phyloP scores from a whole-genome alignment of 2,888 invertebrate species.

The Plagiodera versicolora region DNA sequence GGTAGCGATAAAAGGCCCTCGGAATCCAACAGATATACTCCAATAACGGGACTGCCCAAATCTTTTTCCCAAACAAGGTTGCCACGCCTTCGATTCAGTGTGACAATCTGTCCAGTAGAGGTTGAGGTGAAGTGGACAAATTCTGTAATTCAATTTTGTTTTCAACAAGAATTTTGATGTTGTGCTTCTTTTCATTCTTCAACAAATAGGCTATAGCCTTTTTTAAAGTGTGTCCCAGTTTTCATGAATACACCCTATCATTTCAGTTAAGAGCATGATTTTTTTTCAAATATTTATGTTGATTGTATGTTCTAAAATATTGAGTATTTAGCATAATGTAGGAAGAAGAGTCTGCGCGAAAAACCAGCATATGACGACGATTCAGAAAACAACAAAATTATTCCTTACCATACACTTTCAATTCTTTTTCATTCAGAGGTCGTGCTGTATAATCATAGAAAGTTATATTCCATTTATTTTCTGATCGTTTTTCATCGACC shows the following conservation, averaged over 20 bases:
- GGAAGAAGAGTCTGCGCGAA: background rate
- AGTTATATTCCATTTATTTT: constrained; percentile 93
- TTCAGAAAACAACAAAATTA: background rate
- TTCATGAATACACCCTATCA: too few species aligned
- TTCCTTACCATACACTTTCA: constrained; percentile 66
- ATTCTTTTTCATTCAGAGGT: constrained; percentile 75
- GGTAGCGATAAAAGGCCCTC: constrained; percentile 82
- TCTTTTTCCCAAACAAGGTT: constrained; percentile 85
- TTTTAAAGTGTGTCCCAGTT: too few species aligned
- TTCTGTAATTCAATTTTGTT: constrained; percentile 58
- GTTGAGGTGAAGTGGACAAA: constrained; percentile 88
- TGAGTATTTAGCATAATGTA: too few species aligned
- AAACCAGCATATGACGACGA: background rate
- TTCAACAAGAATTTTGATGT: background rate
- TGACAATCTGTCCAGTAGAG: constrained; percentile 82
- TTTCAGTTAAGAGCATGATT: too few species aligned
- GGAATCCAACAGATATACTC: constrained; percentile 76
- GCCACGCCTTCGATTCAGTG: constrained; percentile 80
- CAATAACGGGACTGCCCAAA: constrained; percentile 87
- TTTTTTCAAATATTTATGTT: too few species aligned
- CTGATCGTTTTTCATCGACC: constrained; percentile 78
- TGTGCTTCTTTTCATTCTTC: too few species aligned
- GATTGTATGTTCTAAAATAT: too few species aligned
- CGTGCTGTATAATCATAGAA: constrained; percentile 92
- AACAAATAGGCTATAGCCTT: too few species aligned